Conservation (phyloP, 2,113 vertebrate genomes). For the Sinocyclocheilus grahami region DNA sequence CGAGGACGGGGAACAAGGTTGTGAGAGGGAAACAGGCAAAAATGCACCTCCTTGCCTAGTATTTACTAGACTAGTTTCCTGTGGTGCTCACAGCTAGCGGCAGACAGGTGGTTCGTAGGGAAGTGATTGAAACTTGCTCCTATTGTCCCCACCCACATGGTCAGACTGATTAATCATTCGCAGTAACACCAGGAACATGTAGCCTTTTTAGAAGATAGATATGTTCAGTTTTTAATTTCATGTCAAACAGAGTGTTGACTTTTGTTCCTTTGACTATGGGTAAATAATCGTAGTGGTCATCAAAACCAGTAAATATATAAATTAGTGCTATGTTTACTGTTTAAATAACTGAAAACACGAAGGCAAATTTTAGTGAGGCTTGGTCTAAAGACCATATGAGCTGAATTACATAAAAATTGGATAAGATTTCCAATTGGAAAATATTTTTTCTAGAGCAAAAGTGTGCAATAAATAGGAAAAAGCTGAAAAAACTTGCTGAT, state of each 20-base stretch:
- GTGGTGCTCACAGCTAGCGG: not conserved
- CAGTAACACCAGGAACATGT: not conserved
- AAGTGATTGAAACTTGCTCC: not conserved
- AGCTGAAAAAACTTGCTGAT: not conserved
- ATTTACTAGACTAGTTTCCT: not conserved
- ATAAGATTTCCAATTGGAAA: not conserved
- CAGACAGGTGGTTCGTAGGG: not conserved
- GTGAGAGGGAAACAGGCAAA: not conserved
- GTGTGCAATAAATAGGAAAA: not conserved
- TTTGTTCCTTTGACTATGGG: not conserved
- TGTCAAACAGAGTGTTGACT: not conserved
- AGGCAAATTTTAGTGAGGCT: not conserved
- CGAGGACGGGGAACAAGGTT: not conserved
- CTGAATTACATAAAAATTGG: too few relatives aligned
- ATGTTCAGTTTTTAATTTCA: not conserved
- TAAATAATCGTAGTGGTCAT: not conserved
- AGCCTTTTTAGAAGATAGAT: not conserved
- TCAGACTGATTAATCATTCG: not conserved
- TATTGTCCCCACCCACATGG: not conserved
- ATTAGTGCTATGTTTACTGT: not conserved
- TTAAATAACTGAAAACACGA: not conserved
- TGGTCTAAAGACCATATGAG: too few relatives aligned
- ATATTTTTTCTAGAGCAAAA: not conserved
- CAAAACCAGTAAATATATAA: not conserved
- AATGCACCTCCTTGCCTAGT: not conserved